phyloP scores from a whole-genome alignment of 2,888 invertebrate species.

The Carterocephalus palaemon region DNA sequence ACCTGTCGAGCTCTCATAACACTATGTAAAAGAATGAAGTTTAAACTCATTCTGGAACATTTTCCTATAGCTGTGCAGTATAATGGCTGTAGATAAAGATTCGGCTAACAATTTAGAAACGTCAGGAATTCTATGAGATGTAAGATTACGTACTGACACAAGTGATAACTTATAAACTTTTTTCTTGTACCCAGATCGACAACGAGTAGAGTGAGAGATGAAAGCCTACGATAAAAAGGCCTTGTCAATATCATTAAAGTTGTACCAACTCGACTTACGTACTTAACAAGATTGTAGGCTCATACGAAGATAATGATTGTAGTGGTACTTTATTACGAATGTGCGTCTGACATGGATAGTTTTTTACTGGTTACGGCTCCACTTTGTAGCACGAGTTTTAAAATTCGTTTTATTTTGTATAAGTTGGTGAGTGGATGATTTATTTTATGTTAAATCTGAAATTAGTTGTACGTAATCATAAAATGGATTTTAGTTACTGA shows the following conservation, averaged over 20 bases:
- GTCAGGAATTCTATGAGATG: conserved; percentile 62
- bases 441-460: not conserved
- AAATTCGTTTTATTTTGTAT: conserved; percentile 4
- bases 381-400: conserved; percentile 19
- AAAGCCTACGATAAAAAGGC: conserved; percentile 58
- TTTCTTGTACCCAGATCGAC: conserved; percentile 57
- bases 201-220: conserved; percentile 50
- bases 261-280: conserved; percentile 50
- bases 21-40: too few species aligned
- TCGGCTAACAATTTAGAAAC: conserved; percentile 66
- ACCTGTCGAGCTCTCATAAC: too few species aligned
- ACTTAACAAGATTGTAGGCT: conserved; percentile 67
- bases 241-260: conserved; percentile 69
- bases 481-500: too few species aligned
- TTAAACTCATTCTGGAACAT: too few species aligned
- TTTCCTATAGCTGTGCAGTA: too few species aligned
- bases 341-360: conserved; percentile 19
- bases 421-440: conserved; percentile 28
- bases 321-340: conserved; percentile 53
- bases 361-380: conserved; percentile 12
- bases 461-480: not conserved
- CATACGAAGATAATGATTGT: conserved; percentile 55
- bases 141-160: conserved; percentile 62
- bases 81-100: conserved; percentile 68
- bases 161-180: conserved; percentile 62